Conservation (phyloP, 2,797 vertebrate genomes). For the Lycodopsis pacificus region DNA sequence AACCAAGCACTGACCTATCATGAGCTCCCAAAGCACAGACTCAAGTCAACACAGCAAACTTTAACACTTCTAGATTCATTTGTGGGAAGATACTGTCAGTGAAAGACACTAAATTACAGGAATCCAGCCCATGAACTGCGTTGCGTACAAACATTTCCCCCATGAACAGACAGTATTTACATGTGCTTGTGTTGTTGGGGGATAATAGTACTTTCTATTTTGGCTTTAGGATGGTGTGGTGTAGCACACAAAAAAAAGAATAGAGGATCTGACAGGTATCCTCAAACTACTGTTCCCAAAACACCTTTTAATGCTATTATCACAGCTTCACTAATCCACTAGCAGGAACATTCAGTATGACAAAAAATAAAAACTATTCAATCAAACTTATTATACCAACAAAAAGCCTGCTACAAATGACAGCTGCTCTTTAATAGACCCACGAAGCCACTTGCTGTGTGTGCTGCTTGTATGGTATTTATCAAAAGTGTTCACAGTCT, state of each 20-base stretch:
- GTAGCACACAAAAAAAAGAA: not conserved
- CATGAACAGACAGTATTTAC: not conserved
- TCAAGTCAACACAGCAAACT: conserved; percentile 45
- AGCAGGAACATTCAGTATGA: not conserved
- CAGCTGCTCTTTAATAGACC: conserved; percentile 3
- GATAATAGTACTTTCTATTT: not conserved
- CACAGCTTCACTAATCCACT: not conserved
- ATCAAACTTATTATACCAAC: not conserved
- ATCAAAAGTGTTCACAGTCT: conserved; percentile 41
- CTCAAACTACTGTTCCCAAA: not conserved
- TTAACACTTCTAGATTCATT: conserved; percentile 20
- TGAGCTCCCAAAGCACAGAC: conserved; percentile 18
- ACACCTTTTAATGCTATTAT: not conserved
- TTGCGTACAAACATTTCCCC: not conserved
- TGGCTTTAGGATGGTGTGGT: not conserved
- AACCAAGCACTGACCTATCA: conserved; percentile 16
- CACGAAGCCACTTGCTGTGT: not conserved
- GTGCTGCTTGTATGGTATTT: conserved; percentile 18
- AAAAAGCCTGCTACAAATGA: not conserved
- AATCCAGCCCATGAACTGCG: not conserved
- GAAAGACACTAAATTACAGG: not conserved
- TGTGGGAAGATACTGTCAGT: not conserved
- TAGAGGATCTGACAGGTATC: not conserved
- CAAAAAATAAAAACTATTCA: not conserved
- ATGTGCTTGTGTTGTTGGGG: not conserved